Evolutionary conservation across 2,797 vertebrate genomes (phyloP), one percentile per base, ranked within the genome.

Genomic region (Poeciliopsis turneri): DNA sequence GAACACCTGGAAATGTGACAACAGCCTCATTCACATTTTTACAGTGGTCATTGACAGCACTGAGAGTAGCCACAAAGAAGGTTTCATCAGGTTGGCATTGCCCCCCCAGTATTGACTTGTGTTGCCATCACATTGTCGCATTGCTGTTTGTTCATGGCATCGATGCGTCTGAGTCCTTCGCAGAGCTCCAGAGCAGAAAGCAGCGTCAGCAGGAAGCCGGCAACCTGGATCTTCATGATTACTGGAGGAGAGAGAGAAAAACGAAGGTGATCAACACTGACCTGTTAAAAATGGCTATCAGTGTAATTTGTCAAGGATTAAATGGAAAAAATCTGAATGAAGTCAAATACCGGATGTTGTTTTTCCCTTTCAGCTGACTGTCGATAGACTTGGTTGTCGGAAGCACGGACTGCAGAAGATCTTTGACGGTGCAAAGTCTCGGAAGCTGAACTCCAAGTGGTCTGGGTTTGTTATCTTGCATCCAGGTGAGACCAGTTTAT

Each of bases 81-180:
- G 0, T 45, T 45, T 45, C 43, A 0, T 3, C 10, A 45, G 3
- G 1, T 1, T 45, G 11, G 43, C 43, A 45, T 45, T 3, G 2
- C 43, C 3, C 3, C 3, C 43, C 2, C 2, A 0, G 1, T 0
- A 45, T 45, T 45, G 9, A 45, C 43, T 45, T 45, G 11, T 45
- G 43, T 0, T 43, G 41, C 41, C 43, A 45, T 45, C 9, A 3
- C 2, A 12, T 12, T 10, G 11, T 45, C 11, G 2, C 43, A 45
- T 12, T 45, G 43, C 43, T 45, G 43, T 45, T 45, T 45, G 11
- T 0, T 45, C 43, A 45, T 45, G 43, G 43, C 11, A 45, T 45
- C 2, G 43, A 45, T 12, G 43, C 43, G 43, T 45, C 10, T 45
- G 2, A 45, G 0, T 45, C 51, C 49, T 9, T 53, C 20, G 7